Evolutionary conservation across 2,888 invertebrate species (phyloP).

Genomic region (Phaedon cochleariae): DNA sequence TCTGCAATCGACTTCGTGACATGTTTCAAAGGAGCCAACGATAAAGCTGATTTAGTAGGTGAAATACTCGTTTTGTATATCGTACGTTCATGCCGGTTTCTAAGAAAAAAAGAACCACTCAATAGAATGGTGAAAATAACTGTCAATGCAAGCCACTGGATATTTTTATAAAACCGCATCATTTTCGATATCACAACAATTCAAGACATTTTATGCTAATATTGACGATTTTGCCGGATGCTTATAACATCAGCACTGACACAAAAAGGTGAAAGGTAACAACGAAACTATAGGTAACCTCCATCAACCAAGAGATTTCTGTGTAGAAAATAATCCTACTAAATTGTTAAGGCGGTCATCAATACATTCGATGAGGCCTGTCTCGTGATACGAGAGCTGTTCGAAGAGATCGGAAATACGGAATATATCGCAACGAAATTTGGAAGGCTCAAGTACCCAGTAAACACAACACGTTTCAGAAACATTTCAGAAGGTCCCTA

Average conservation of each 20-base stretch:
- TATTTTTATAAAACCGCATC: slow-evolving; percentile 5
- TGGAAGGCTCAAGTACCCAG: no score
- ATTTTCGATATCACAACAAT: neutral
- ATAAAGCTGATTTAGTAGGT: slow-evolving; percentile 26
- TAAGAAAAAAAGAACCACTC: slow-evolving; percentile 42
- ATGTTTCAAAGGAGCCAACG: slow-evolving; percentile 54
- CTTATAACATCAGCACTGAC: neutral
- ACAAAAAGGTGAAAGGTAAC: slow-evolving; percentile 14
- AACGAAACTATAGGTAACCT: neutral
- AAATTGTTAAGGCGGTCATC: neutral
- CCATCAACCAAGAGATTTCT: neutral
- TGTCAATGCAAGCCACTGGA: slow-evolving; percentile 15
- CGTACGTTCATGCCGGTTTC: slow-evolving; percentile 22
- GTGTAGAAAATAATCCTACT: neutral
- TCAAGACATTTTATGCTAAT: neutral
- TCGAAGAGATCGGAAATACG: no score
- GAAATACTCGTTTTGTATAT: slow-evolving; percentile 29
- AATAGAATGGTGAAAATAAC: slow-evolving; percentile 15
- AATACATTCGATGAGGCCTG: neutral
- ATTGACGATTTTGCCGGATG: neutral
- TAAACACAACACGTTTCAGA: no score
- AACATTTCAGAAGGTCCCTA: no score
- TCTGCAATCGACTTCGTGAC: slow-evolving; percentile 66
- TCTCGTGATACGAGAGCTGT: no score
- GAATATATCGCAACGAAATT: no score